Conservation (phyloP, 2,113 vertebrate species). For the Pampusana beccarii region DNA sequence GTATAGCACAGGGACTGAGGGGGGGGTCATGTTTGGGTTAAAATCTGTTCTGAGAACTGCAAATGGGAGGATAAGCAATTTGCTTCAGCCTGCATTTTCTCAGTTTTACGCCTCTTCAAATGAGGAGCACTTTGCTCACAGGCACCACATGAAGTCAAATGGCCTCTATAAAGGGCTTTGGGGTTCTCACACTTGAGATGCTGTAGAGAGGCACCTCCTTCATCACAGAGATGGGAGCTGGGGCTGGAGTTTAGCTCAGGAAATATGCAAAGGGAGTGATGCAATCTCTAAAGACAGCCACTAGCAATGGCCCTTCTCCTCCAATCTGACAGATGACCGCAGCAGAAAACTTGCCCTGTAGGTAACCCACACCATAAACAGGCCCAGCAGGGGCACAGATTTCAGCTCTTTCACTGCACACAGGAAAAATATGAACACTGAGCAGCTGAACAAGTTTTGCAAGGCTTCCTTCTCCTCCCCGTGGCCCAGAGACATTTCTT, state of each 20-base stretch:
- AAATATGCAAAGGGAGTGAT: neutral
- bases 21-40: neutral
- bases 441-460: constrained; percentile 39
- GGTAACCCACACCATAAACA: constrained; percentile 12
- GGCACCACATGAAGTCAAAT: neutral
- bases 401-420: neutral
- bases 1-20: neutral
- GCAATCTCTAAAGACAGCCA: neutral
- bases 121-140: neutral
- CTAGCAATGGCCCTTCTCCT: neutral
- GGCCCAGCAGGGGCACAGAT: constrained; percentile 19
- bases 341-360: constrained; percentile 22
- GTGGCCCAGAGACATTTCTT: neutral
- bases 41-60: neutral
- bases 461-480: neutral
- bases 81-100: neutral
- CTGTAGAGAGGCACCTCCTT: neutral
- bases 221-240: neutral
- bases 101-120: neutral
- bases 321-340: neutral
- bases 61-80: neutral
- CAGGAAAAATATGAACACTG: neutral
- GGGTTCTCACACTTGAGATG: neutral
- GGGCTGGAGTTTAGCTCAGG: neutral
- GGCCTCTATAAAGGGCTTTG: neutral